Evolutionary conservation across 1,140 invertebrate genomes (phyloP).

Genomic region (Drosophila cardini): DNA sequence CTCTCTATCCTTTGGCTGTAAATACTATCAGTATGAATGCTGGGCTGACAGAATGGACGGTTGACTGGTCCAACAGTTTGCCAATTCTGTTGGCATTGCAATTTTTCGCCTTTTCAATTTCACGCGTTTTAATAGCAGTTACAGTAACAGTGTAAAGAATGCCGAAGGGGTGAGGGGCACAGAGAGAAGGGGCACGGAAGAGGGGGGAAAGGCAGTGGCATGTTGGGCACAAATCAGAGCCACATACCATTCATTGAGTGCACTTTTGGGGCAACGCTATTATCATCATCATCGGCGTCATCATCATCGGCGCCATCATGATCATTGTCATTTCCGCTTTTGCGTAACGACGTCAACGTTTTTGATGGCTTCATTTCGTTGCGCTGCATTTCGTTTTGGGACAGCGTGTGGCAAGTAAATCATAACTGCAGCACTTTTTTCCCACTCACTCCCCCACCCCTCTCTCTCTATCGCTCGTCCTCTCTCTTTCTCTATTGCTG

Average conservation of each 20-base stretch:
- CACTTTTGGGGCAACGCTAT: slow-evolving; percentile 38
- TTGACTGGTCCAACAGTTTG: slow-evolving; percentile 41
- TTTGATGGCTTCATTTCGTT: slow-evolving; percentile 81
- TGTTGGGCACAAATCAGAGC: slow-evolving; percentile 50
- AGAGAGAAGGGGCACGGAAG: not conserved
- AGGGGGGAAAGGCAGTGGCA: slow-evolving; percentile 11
- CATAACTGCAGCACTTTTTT: slow-evolving; percentile 48
- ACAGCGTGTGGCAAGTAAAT: slow-evolving; percentile 68
- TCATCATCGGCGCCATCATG: slow-evolving; percentile 38
- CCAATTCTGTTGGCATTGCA: slow-evolving; percentile 61
- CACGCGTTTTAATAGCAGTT: slow-evolving; percentile 70
- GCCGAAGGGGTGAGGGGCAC: not conserved
- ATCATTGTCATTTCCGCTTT: slow-evolving; percentile 82
- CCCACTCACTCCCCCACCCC: not conserved
- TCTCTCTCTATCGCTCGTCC: too few relatives aligned
- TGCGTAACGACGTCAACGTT: slow-evolving; percentile 79
- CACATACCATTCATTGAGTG: slow-evolving; percentile 47
- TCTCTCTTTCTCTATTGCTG: not conserved
- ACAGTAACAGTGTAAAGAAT: slow-evolving; percentile 3
- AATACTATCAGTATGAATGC: slow-evolving; percentile 16
- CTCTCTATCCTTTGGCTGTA: not conserved
- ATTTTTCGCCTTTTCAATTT: slow-evolving; percentile 80
- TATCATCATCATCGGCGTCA: slow-evolving; percentile 41
- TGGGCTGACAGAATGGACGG: not conserved
- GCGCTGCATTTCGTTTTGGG: slow-evolving; percentile 53